These are phyloP conservation scores for Mimas tiliae DNA, from an alignment of 2,888 invertebrate species.

Conservation along the genomic window DNA sequence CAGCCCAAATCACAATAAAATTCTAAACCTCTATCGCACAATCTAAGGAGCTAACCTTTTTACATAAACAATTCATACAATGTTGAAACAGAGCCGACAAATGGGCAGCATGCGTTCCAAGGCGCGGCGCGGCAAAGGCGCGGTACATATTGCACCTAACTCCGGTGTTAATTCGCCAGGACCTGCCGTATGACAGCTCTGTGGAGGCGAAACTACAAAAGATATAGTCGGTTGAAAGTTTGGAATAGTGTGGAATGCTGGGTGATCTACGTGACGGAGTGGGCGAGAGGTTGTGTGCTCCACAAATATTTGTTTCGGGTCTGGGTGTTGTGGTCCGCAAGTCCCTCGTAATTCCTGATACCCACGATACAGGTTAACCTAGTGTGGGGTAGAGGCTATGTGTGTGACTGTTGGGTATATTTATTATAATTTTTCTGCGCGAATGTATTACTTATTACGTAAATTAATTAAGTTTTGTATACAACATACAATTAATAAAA, in stretches of 20 bases:
- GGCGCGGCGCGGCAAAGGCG: conserved; percentile 23
- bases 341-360: no score
- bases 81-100: conserved; percentile 9
- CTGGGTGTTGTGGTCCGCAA: no score
- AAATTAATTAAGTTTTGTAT: no score
- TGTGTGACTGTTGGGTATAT: no score
- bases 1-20: background rate
- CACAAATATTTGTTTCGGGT: no score
- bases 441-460: no score
- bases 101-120: conserved; percentile 1
- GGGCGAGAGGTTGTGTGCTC: no score
- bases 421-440: background rate
- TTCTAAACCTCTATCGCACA: background rate
- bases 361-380: no score
- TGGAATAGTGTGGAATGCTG: conserved; percentile 50
- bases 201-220: conserved; percentile 74
- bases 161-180: conserved; percentile 79
- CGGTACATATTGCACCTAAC: conserved; percentile 63
- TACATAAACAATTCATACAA: conserved; percentile 16
- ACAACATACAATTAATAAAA: no score
- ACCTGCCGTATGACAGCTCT: conserved; percentile 73
- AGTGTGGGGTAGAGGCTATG: no score
- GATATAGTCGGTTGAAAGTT: conserved; percentile 56
- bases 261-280: conserved; percentile 1
- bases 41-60: conserved; percentile 12